Base-by-base conservation (phyloP, 2,888 invertebrate species). In the Lasioglossum pauxillum region DNA sequence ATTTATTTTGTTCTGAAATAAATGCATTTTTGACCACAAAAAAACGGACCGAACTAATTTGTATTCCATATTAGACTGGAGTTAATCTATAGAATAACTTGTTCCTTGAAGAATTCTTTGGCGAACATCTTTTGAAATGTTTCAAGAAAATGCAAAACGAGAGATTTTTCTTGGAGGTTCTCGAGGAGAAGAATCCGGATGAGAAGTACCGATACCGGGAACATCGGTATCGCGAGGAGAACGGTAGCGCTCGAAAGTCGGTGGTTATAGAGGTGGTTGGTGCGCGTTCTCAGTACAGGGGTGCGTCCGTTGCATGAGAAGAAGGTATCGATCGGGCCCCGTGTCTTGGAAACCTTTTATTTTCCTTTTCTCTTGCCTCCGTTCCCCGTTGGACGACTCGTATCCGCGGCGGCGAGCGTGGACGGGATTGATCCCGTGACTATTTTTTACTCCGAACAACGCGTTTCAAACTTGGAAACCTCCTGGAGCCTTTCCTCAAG, bases 251-350 rank as follows among this genome's bases (percentile, higher is more conserved):
- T 80, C 74, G 79, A 82, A 86, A 78, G 82, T 72, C 57, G 78
- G 49, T 75, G 76, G 80, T 81, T 74, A 41, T 75, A 57, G 81
- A 78, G 75, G 35, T n/a, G 67, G 80, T 60, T 31, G 80, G 76
- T 73, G 35, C 80, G 79, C 60, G 77, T 79, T 38, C 60, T 67
- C 90, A 80, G 81, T 80, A 60, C 79, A 85, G 84, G 75, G 85
- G 82, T 82, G 86, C 86, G 87, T 86, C 76, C 84, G 85, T 88
- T 85, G 82, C 88, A 89, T 84, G 77, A 79, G 86, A 90, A 88
- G 87, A 85, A 86, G 64, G 78, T 90, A 90, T 90, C 90, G 90
- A 90, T 90, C 90, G 85, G 41, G 38, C 73, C 73, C 77, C 80
- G 74, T 84, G 88, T 87, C 88, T 89, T 85, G 77, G 75, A 80